Evolutionary conservation across 1,140 invertebrate species (phyloP).

Genomic region (Episyrphus balteatus): DNA sequence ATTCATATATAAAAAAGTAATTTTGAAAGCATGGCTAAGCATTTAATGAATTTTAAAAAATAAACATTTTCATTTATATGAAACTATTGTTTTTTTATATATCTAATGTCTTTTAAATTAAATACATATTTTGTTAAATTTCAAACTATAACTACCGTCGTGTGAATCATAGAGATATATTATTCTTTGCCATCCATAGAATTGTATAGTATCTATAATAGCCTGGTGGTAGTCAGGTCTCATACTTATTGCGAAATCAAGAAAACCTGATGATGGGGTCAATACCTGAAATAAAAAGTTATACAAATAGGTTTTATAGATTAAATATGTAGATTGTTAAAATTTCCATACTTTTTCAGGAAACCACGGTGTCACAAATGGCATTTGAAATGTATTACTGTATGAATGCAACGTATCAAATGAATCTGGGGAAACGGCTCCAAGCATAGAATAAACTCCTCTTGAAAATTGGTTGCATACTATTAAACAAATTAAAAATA

Average conservation of each 20-base stretch:
- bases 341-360: conserved; percentile 66
- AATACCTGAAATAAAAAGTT: conserved; percentile 46
- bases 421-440: conserved; percentile 80
- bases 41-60: too few relatives aligned
- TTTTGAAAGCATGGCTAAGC: too few relatives aligned
- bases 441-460: conserved; percentile 82
- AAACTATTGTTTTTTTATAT: too few relatives aligned
- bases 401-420: conserved; percentile 92
- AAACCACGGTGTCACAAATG: conserved; percentile 88
- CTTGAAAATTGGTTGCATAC: conserved; percentile 85
- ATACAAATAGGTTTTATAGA: too few relatives aligned
- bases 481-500: conserved; percentile 44
- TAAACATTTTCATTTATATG: too few relatives aligned
- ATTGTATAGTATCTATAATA: conserved; percentile 82
- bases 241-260: conserved; percentile 86
- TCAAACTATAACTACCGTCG: conserved; percentile 63
- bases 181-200: conserved; percentile 85
- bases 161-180: conserved; percentile 93
- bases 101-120: too few relatives aligned
- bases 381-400: conserved; percentile 92
- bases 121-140: too few relatives aligned
- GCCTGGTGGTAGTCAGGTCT: conserved; percentile 89
- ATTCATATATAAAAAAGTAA: too few relatives aligned
- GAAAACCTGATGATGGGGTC: conserved; percentile 69
- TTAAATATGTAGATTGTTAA: too few relatives aligned